Conservation (phyloP, 2,113 vertebrate genomes). For the Ramphastos sulfuratus region DNA sequence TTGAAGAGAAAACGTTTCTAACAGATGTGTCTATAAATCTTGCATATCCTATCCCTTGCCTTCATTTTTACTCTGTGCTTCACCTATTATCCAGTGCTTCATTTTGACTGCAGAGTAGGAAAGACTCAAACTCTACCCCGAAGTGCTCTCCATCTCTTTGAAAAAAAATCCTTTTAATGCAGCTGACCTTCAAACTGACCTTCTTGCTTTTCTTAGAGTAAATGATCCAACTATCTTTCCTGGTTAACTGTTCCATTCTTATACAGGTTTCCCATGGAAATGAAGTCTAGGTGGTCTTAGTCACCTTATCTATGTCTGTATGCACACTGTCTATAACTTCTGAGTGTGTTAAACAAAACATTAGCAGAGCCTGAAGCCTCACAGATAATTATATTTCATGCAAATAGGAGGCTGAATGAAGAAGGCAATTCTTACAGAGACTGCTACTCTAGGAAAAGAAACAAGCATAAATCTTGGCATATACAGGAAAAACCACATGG, state of each 20-base stretch:
- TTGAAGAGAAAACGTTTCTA: not conserved
- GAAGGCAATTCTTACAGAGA: not conserved
- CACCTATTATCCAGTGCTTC: not conserved
- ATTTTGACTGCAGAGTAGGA: not conserved
- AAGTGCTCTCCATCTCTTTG: not conserved
- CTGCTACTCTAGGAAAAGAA: not conserved
- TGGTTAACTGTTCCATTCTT: not conserved
- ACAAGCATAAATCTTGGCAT: not conserved
- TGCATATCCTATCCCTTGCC: accelerated
- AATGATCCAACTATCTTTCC: not conserved
- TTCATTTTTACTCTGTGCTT: not conserved
- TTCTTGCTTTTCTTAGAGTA: not conserved
- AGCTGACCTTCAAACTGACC: not conserved
- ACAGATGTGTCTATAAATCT: not conserved
- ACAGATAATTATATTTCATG: slow-evolving; percentile 30
- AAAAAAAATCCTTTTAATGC: not conserved
- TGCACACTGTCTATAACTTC: not conserved
- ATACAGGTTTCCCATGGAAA: not conserved
- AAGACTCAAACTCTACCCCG: not conserved
- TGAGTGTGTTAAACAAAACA: slow-evolving; percentile 4
- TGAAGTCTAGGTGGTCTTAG: not conserved
- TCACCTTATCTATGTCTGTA: not conserved
- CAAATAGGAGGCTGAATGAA: not conserved
- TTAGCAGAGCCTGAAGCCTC: slow-evolving; percentile 18
- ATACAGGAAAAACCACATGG: not conserved